Base-by-base conservation (phyloP, 1,140 invertebrate genomes). In the Ceratina japonica region DNA sequence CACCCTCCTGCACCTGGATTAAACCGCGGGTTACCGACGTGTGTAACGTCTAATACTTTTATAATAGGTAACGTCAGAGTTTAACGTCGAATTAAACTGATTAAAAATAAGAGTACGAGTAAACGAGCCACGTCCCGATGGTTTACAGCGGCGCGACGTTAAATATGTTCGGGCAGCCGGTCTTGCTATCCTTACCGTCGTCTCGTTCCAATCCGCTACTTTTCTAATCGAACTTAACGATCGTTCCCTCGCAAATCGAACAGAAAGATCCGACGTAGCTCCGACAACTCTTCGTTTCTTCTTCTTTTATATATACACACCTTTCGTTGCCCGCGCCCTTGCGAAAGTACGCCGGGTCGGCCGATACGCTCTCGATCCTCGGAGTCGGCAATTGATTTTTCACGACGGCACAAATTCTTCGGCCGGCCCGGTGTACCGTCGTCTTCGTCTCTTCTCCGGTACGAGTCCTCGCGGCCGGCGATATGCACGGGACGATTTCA, bases 31-130 rank as follows among this genome's bases (percentile, higher is more conserved):
- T 79, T 70, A 85, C 49, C 37, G 13, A 84, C 63, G 70, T 49
- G 64, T 71, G 61, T 77, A 61, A 81, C 63, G 56, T 79, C 54
- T 56, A 16, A 66, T 84, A 81, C 71, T 75, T 81, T 79, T 69
- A 73, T 78, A 81, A 75, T 80, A 85, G 81, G 49, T 80, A 78
- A 80, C 37, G n/a, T 52, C 22, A 65, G 71, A 81, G 70, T 81
- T 84, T 64, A 66, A 79, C 79, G 56, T 82, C 61, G 77, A 85
- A 86, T 85, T 72, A 75, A 83, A 80, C 65, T 51, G 56, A 75
- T 18, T 77, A 65, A 86, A 31, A 83, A 16, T 85, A 80, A 82
- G 82, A 27, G 65, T 79, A 59, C 62, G 61, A 80, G 62, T 71
- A 59, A 56, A 31, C 66, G 49, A 74, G 51, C 54, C 63, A 62